These are phyloP conservation scores for Rhabdophis nuchalis DNA, from an alignment of 2,797 vertebrate species.

Conservation along the genomic window DNA sequence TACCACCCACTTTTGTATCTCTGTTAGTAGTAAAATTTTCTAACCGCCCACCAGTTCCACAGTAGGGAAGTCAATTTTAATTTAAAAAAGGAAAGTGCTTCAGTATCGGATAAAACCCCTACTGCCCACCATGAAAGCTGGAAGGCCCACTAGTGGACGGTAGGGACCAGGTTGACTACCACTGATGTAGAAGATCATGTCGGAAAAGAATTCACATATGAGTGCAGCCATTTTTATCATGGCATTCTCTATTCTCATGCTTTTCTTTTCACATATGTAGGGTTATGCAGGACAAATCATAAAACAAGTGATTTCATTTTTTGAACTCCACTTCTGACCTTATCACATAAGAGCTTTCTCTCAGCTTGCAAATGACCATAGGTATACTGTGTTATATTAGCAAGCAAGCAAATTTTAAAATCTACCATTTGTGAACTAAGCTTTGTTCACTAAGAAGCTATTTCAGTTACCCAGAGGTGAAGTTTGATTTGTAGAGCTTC, in stretches of 20 bases:
- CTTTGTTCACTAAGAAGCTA: not conserved
- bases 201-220: not conserved
- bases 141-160: no score
- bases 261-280: slow-evolving; percentile 16
- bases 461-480: not conserved
- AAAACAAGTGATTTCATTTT: not conserved
- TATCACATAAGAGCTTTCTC: slow-evolving; percentile 12
- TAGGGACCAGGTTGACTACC: no score
- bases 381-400: not conserved
- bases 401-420: not conserved
- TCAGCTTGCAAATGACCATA: not conserved
- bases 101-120: no score
- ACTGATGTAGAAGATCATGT: not conserved
- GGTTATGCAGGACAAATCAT: not conserved
- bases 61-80: no score
- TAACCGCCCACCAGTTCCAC: no score
- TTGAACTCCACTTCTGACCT: not conserved
- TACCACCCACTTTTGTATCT: no score
- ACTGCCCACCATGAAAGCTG: no score
- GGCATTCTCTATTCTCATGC: not conserved
- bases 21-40: no score
- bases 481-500: slow-evolving; percentile 18
- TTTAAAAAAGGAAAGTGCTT: no score
- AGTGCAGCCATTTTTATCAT: not conserved
- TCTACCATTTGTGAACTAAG: not conserved